phyloP scores from a whole-genome alignment of 2,113 vertebrate genomes.

The Myotis brandtii region DNA sequence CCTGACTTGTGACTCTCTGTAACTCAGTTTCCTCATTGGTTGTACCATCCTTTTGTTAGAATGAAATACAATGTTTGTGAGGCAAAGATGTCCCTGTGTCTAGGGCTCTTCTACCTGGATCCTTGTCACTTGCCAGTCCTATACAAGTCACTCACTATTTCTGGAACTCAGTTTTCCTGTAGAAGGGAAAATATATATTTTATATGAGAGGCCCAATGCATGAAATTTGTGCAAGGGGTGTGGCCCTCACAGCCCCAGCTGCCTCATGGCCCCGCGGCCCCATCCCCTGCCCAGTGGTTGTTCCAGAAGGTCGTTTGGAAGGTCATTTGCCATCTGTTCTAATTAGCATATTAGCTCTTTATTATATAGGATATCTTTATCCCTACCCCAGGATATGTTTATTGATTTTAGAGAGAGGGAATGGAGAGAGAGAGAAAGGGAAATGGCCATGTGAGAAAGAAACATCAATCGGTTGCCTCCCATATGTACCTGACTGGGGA shows the following conservation, averaged over 20 bases:
- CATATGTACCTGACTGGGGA: neutral
- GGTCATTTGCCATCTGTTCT: too few species aligned
- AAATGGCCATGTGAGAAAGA: neutral
- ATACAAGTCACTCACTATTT: neutral
- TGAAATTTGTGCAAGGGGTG: too few species aligned
- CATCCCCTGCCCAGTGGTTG: too few species aligned
- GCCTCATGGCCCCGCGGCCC: too few species aligned
- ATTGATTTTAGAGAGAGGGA: neutral
- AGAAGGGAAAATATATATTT: neutral
- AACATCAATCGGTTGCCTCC: neutral
- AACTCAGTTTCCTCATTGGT: neutral
- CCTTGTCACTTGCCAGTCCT: neutral
- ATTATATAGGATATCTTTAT: neutral
- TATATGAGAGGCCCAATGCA: too few species aligned
- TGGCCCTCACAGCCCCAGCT: too few species aligned
- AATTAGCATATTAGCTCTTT: neutral
- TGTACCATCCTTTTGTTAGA: neutral
- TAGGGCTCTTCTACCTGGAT: neutral
- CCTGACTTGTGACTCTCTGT: neutral
- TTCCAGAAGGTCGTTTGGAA: too few species aligned
- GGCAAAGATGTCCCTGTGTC: neutral
- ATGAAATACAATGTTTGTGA: neutral
- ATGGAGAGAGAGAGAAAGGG: neutral
- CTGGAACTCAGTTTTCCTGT: neutral
- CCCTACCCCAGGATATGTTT: neutral